These are phyloP conservation scores for Zoanthus gigantus DNA, from an alignment of 92 coral and sea anemone species.

Conservation along the genomic window DNA sequence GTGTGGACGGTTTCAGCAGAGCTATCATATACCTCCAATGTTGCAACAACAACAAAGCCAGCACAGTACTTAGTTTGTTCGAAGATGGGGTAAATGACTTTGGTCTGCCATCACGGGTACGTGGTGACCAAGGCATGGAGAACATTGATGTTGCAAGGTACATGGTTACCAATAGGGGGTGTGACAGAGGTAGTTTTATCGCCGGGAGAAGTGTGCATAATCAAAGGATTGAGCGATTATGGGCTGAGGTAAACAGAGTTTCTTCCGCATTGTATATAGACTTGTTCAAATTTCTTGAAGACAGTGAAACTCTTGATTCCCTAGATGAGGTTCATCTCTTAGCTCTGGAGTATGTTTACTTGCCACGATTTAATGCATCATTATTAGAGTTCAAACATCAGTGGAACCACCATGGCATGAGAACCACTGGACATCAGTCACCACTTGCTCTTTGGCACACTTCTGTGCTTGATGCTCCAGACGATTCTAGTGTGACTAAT, in stretches of 20 bases:
- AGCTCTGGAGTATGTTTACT: conserved; percentile 60
- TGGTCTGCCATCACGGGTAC: conserved; percentile 56
- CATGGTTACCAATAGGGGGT: conserved; percentile 52
- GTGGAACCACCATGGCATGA: conserved; percentile 75
- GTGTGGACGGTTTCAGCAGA: conserved; percentile 55
- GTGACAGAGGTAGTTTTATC: conserved; percentile 45
- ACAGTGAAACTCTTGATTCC: conserved; percentile 64
- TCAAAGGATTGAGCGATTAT: conserved; percentile 53
- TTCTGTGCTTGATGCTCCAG: conserved; percentile 48
- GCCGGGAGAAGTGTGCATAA: conserved; percentile 63
- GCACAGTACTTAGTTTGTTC: conserved; percentile 52
- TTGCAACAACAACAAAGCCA: conserved; percentile 43
- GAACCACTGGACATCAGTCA: conserved; percentile 65
- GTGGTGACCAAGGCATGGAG: conserved; percentile 52
- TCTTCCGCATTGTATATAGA: conserved; percentile 44
- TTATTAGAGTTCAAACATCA: conserved; percentile 70
- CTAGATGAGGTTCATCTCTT: conserved; percentile 60
- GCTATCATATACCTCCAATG: conserved; percentile 52
- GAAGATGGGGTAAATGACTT: conserved; percentile 44
- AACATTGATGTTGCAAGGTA: conserved; percentile 18
- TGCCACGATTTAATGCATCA: conserved; percentile 65
- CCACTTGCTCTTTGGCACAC: conserved; percentile 62
- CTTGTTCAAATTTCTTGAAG: conserved; percentile 57
- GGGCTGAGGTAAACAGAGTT: conserved; percentile 62
- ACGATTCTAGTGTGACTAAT: conserved; percentile 38